These are phyloP conservation scores for Himalopsyche kuldschensis DNA, from an alignment of 2,888 invertebrate genomes.

Conservation along the genomic window DNA sequence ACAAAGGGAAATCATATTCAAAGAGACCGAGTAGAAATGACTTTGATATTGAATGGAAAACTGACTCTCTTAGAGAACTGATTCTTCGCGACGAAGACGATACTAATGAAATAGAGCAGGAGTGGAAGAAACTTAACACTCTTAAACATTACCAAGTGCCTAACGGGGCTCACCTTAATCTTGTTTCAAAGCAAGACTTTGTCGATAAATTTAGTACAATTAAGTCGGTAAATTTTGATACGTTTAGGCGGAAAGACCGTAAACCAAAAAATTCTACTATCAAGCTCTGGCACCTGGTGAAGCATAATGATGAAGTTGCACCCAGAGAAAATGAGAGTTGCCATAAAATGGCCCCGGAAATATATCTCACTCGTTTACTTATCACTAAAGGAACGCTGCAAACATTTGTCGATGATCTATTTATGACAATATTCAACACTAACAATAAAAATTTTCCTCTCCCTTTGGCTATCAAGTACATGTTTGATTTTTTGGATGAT, in stretches of 20 bases:
- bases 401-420: conserved; percentile 96
- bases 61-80: conserved; percentile 88
- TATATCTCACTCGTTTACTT: conserved; percentile 93
- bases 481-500: conserved; percentile 99
- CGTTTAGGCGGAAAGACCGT: conserved; percentile 89
- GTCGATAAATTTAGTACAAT: conserved; percentile 93
- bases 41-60: conserved; percentile 97
- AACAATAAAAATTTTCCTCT: conserved; percentile 94
- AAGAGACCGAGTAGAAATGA: conserved; percentile 94
- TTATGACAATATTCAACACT: conserved; percentile 98
- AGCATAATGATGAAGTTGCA: conserved; percentile 90
- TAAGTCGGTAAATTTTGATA: conserved; percentile 86
- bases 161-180: conserved; percentile 90
- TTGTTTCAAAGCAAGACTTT: conserved; percentile 94
- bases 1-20: conserved; percentile 93
- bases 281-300: conserved; percentile 90
- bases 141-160: conserved; percentile 96
- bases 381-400: conserved; percentile 95
- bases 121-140: conserved; percentile 97
- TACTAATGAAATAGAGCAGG: conserved; percentile 92
- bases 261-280: conserved; percentile 92
- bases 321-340: conserved; percentile 93
- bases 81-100: conserved; percentile 96
- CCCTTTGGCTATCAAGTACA: conserved; percentile 98
- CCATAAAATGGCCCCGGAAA: conserved; percentile 99